phyloP scores from a whole-genome alignment of 2,888 invertebrate species.

The Odontocolon sp. region DNA sequence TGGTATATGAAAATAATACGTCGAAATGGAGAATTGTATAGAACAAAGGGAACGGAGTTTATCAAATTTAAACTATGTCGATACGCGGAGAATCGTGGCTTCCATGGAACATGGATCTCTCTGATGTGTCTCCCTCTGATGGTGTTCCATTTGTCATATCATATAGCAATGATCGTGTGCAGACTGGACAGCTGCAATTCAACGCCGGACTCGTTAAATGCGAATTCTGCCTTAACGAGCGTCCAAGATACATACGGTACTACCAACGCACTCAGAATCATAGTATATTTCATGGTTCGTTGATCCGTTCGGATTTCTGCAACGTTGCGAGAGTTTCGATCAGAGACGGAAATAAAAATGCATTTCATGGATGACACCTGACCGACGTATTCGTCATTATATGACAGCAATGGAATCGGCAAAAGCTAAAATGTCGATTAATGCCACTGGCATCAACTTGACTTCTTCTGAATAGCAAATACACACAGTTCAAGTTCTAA shows the following conservation, averaged over 20 bases:
- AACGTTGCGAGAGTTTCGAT: background rate
- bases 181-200: background rate
- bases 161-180: too few species aligned
- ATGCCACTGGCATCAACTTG: background rate
- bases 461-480: too few species aligned
- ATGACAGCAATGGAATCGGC: background rate
- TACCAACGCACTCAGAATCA: background rate
- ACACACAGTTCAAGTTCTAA: too few species aligned
- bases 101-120: too few species aligned
- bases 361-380: slow-evolving; percentile 7
- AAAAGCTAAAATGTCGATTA: slow-evolving; percentile 6
- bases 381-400: background rate
- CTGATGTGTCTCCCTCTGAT: too few species aligned
- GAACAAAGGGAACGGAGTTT: too few species aligned
- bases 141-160: too few species aligned
- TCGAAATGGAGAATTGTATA: too few species aligned
- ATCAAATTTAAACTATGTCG: too few species aligned
- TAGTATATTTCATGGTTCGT: background rate
- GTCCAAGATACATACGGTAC: background rate
- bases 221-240: slow-evolving; percentile 24
- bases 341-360: background rate
- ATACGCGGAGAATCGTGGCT: too few species aligned
- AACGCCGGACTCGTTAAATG: background rate
- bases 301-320: background rate
- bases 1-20: too few species aligned